Base-by-base conservation (phyloP, 1,140 invertebrate species). In the Drosophila ogumai region DNA sequence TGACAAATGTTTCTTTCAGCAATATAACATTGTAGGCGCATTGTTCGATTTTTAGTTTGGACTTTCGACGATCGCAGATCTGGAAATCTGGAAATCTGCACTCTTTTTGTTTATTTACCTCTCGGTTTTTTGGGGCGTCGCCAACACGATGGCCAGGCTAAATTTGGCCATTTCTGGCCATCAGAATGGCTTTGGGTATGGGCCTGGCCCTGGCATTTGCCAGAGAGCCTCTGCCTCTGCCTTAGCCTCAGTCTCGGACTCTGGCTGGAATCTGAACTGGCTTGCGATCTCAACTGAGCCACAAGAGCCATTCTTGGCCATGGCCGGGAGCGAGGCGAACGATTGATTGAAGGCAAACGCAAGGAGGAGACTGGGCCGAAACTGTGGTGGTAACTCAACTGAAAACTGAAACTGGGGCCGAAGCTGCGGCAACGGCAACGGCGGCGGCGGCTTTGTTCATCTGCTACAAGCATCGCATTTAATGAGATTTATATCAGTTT, bases 401-500 rank as follows among this genome's bases (percentile, higher is more conserved):
- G 25, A 67, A 40, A 22, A 22, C 22, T 22, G 25, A 67, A 40
- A 47, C 55, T 36, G 34, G 9, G 34, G 25, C 60, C 22, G 15
- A 31, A 44, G 25, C 25, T 28, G 25, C 31, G 31, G 32, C 7
- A 6, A 22, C n/a, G n/a, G n/a, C 22, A 22, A 3, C 12, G 31
- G 31, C 46, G 46, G 55, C 74, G 63, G 63, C 64, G 81, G 81
- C 81, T 86, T 86, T 86, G 82, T 86, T 87, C 69, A 87, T 86
- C 79, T 86, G 82, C 75, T 87, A 79, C 79, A 86, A 87, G 79
- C 82, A 87, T 87, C 84, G 76, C 84, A 76, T 88, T 87, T 88
- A 87, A 88, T 88, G 82, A 87, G 82, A 87, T 87, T 87, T 87
- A 82, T 87, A 87, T 88, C 80, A 87, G 79, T 88, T 88, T 88